Base-by-base conservation (phyloP, 2,113 vertebrate genomes). In the Okapia johnstoni region DNA sequence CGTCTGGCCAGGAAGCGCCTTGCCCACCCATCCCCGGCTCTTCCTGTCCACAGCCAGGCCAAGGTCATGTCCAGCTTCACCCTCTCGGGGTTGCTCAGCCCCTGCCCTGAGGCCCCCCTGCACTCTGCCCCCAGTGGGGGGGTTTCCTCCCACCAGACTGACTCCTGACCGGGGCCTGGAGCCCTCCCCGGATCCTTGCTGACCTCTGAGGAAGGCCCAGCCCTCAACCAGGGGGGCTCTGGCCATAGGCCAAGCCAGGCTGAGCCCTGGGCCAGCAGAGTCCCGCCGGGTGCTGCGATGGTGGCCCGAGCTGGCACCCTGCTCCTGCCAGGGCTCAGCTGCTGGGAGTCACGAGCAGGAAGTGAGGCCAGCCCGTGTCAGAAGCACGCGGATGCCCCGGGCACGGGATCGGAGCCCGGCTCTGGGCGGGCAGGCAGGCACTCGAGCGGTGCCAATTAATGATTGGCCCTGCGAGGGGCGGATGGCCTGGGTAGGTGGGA, bases 371-470 rank as follows among this genome's bases (percentile, higher is more conserved):
- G 79, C 79, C 85, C 92, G 1, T 0, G 50, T 60, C n/a, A 40
- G 93, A 93, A 92, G 96, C 46, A 28, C 2, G 33, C 5, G 19
- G 94, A 90, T 30, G 70, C 92, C 89, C 85, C 2, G 33, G 43
- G 89, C 96, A 54, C 0, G 5, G 73, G 91, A 28, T 21, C n/a
- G 52, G 90, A 76, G 88, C 96, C 2, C 0, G 60, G 70, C 87
- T 93, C 6, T 5, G 73, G 57, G 93, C 48, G 87, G 97, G 94
- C 96, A 94, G 85, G 95, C 40, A 33, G 92, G 84, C 77, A 46
- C 87, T 87, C 40, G 40, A 86, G 77, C 40, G 1, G 66, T 55
- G 90, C 93, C 88, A 66, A 83, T 95, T 95, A 96, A 91, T 96
- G 95, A 89, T 66, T 92, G 97, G 80, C 95, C 73, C 40, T 0